Base-by-base conservation (phyloP, 2,888 invertebrate species). In the Lepidochitona cinerea region DNA sequence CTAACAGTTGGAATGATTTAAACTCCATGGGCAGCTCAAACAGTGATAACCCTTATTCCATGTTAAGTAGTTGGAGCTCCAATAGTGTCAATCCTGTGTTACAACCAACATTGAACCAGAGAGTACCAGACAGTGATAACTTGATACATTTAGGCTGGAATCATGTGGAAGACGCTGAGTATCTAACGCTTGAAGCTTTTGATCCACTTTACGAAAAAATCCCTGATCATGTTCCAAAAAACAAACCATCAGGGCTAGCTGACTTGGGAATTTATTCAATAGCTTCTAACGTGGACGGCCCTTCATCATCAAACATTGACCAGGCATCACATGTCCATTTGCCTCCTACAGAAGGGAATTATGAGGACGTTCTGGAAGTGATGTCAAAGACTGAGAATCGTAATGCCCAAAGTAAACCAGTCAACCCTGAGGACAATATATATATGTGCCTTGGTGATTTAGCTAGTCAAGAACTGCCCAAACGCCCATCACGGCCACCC, bases 101-200 rank as follows among this genome's bases (percentile, higher is more conserved):
- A 4, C 4, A 3, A 18, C 23, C 14, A 32, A 4, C 23, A 12
- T 29, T 23, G 5, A 2, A 4, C 12, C 29, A 32, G 23, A 59
- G 4, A 9, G 14, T 32, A 12, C 12, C 26, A 7, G 59, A 59
- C 32, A 59, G 59, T 29, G 5, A 29, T 14, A 29, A 59, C 29
- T 32, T 59, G 14, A 59, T 59, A 29, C 26, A 23, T 14, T 29
- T 59, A 29, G 59, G 59, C 23, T 68, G 67, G 73, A 73, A 78
- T 9, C 72, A 79, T 35, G 82, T 81, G 52, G 84, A 84, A 33
- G 84, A 84, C 33, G 75, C 79, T 64, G 87, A 87, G 53, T 87
- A 87, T 76, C 81, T 87, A n/a, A 83, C 85, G 7, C 70, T 87
- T 64, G 83, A 84, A 41, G 84, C 79, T 66, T 87, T 87, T 81